Evolutionary conservation across 2,797 vertebrate species (phyloP), one percentile per base, ranked within the genome.

Genomic region (Psittacula derbiana): DNA sequence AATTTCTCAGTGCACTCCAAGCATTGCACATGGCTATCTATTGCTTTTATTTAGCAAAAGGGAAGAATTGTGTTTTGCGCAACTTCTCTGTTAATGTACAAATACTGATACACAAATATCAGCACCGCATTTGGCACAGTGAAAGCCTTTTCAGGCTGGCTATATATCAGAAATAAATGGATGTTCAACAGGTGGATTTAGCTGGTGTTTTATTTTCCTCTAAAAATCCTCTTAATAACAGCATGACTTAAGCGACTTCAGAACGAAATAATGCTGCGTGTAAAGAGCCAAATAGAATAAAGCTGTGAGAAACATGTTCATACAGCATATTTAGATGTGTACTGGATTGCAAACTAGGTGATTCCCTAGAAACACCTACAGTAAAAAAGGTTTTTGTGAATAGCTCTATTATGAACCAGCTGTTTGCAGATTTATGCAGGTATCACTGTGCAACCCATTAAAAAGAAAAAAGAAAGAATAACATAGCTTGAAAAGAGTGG

Each of bases 341-440:
- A 49, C 49, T 43, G 28, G 72, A 80, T 92, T 85, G 86, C 41
- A 90, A 78, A 79, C 43, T 4, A 84, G 46, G 38, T 40, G 70
- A 94, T 88, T 92, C 83, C 80, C 82, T 38, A 90, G 67, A 91
- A 95, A 96, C 49, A 95, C 25, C 50, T 69, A 79, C 69, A 60
- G 57, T 60, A 91, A 78, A 71, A 80, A 93, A 61, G 14, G 86
- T 90, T 66, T 14, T 21, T 81, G 71, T 43, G 71, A 92, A 71
- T 46, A 92, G 44, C 55, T 88, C 36, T 92, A 40, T 66, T 55
- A 70, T 5, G 52, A 86, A 30, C 17, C 21, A 92, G 31, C 41
- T 72, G 41, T 79, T 86, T 41, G 46, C 55, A 92, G 81, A 81
- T 86, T 93, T 90, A 60, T 52, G 46, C 40, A 81, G 52, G 43